Percentiles rank a stretch among this genome's conserved stretches.
phyloP scores from a whole-genome alignment of 2,888 invertebrate species.

The Choreutis nemorana region DNA sequence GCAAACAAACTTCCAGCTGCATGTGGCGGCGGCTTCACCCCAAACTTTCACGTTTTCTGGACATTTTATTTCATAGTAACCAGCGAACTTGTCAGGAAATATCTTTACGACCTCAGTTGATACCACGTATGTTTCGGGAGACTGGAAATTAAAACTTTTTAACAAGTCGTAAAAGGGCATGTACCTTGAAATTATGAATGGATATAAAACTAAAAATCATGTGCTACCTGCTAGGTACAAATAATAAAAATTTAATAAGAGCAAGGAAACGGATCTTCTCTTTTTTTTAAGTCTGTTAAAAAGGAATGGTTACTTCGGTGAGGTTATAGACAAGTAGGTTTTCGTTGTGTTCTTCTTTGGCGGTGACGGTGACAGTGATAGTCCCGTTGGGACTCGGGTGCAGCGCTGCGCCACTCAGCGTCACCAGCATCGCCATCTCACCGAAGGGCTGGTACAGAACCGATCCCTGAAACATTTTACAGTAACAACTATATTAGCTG shows the following conservation, averaged over 20 bases:
- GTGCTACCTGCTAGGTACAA: too few species aligned
- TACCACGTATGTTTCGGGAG: conserved; percentile 39
- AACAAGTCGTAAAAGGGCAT: too few species aligned
- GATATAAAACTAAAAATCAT: too few species aligned
- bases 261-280: too few species aligned
- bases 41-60: conserved; percentile 45
- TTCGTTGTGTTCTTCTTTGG: conserved; percentile 35
- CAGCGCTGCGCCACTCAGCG: conserved; percentile 27
- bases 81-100: conserved; percentile 42
- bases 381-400: conserved; percentile 44
- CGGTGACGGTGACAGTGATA: conserved; percentile 28
- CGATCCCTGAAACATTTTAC: conserved; percentile 41
- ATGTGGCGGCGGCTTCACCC: conserved; percentile 49
- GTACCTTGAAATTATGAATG: too few species aligned
- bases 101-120: conserved; percentile 35
- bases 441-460: conserved; percentile 48
- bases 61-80: conserved; percentile 43
- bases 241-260: too few species aligned
- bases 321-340: conserved; percentile 42
- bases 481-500: too few species aligned
- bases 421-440: conserved; percentile 38
- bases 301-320: conserved; percentile 30
- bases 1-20: conserved; percentile 40
- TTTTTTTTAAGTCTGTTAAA: too few species aligned
- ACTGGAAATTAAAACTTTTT: too few species aligned